Percentiles rank a stretch among this genome's conserved stretches.
Evolutionary conservation across 2,113 vertebrate species (phyloP).

Genomic region (Bucco capensis): DNA sequence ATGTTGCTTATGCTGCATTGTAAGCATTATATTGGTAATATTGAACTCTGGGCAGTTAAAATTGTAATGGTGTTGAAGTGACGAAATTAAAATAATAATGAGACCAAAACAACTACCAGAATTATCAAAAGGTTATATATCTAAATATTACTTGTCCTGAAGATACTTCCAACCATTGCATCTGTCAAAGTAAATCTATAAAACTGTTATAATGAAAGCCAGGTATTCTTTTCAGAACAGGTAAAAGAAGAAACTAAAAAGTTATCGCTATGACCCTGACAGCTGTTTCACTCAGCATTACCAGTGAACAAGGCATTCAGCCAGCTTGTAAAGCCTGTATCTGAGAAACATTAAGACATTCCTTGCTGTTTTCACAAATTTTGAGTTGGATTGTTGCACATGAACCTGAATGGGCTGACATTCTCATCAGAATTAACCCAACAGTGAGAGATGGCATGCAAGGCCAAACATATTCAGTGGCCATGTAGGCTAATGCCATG

Average conservation of each 20-base stretch:
- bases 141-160: slow-evolving; percentile 23
- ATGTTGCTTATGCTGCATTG: not conserved
- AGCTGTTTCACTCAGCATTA: not conserved
- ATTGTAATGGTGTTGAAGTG: not conserved
- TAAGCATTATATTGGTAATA: not conserved
- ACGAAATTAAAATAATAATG: slow-evolving; percentile 4
- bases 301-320: not conserved
- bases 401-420: not conserved
- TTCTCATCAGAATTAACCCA: not conserved
- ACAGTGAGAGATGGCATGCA: not conserved
- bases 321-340: not conserved
- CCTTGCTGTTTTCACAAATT: not conserved
- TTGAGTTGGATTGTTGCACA: not conserved
- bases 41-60: not conserved
- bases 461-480: not conserved
- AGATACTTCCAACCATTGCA: not conserved
- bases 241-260: not conserved
- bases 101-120: not conserved
- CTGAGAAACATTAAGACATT: not conserved
- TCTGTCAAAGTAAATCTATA: not conserved
- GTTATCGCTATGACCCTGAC: not conserved
- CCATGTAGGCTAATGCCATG: not conserved
- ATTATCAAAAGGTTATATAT: not conserved
- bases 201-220: not conserved
- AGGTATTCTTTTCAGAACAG: not conserved